Percentiles rank a stretch among this genome's conserved stretches.
phyloP scores from a whole-genome alignment of 2,113 vertebrate species.

The Bettongia penicillata region DNA sequence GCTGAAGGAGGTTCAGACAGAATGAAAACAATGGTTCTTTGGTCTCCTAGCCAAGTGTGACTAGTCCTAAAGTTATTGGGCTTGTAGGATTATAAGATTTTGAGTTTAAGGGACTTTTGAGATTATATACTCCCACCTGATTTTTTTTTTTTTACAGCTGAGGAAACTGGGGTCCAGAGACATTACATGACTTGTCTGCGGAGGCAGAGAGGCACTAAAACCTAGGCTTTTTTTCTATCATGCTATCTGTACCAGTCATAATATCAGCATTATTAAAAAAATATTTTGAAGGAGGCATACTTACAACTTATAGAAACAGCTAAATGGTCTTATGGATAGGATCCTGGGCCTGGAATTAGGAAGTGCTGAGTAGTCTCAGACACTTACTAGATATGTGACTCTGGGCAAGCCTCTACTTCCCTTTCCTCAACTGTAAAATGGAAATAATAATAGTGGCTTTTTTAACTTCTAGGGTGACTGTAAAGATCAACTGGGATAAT shows the following conservation, averaged over 20 bases:
- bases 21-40: not conserved
- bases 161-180: not conserved
- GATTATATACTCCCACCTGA: not conserved
- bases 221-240: not conserved
- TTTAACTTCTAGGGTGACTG: not conserved
- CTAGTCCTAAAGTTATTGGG: not conserved
- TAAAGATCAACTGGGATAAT: not conserved
- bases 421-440: not conserved
- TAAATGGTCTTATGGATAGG: not conserved
- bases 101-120: not conserved
- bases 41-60: not conserved
- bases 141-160: not conserved
- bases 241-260: not conserved
- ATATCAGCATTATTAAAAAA: not conserved
- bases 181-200: not conserved
- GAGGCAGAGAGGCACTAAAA: not conserved
- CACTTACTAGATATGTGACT: not conserved
- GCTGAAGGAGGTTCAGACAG: not conserved
- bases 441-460: not conserved
- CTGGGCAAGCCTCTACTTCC: not conserved
- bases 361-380: not conserved
- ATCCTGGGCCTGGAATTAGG: not conserved
- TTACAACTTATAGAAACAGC: not conserved
- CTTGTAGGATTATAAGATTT: not conserved
- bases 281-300: not conserved